phyloP scores from a whole-genome alignment of 2,113 vertebrate genomes.

The Bothrops jararaca region DNA sequence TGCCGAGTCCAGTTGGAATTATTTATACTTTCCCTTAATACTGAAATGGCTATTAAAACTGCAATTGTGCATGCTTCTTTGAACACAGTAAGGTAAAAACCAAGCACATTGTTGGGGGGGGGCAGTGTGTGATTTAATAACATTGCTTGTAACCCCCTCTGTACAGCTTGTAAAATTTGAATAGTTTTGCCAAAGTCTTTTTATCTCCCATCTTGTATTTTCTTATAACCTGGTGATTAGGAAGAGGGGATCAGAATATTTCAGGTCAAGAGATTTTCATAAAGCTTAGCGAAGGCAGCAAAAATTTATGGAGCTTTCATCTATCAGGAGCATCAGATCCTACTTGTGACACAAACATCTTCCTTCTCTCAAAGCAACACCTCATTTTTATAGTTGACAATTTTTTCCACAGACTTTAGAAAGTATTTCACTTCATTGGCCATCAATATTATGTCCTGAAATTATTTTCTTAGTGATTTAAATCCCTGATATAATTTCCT shows the following conservation, averaged over 20 bases:
- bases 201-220: not conserved
- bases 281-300: not conserved
- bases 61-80: not conserved
- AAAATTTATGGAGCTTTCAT: not conserved
- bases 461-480: not conserved
- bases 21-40: not conserved
- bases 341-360: not conserved
- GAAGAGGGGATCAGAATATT: not conserved
- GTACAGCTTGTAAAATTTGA: not conserved
- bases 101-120: not conserved
- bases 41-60: not conserved
- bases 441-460: not conserved
- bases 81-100: not conserved
- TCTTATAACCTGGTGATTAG: not conserved
- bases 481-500: not conserved
- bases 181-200: not conserved
- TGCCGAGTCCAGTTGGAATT: not conserved
- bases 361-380: conserved; percentile 2
- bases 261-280: not conserved
- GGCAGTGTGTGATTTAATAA: not conserved
- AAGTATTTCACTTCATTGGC: not conserved
- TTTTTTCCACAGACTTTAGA: not conserved
- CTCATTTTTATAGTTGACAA: conserved; percentile 22
- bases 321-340: rapidly evolving
- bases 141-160: not conserved